Percentiles rank a stretch among this genome's conserved stretches.
Evolutionary conservation across 2,797 vertebrate species (phyloP).

Genomic region (Podarcis siculus): DNA sequence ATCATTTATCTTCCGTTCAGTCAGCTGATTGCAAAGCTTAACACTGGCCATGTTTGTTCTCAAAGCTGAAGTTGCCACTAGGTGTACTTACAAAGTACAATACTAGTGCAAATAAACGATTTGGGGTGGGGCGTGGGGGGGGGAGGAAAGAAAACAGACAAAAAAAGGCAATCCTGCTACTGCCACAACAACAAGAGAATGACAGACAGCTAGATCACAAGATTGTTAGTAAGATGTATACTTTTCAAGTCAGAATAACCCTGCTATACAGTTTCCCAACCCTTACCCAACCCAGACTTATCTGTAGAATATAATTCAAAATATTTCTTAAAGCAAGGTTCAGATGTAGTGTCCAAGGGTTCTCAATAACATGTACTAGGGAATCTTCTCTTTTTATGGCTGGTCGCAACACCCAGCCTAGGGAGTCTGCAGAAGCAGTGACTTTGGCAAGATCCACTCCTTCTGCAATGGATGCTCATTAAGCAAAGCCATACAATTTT

Average conservation of each 20-base stretch:
- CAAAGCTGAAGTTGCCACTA: slow-evolving; percentile 69
- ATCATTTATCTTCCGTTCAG: slow-evolving; percentile 43
- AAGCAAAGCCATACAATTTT: slow-evolving; percentile 60
- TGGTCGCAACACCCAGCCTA: slow-evolving; percentile 63
- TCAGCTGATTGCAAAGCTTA: slow-evolving; percentile 67
- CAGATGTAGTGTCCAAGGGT: slow-evolving; percentile 82
- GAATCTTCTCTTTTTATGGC: slow-evolving; percentile 60
- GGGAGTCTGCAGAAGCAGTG: slow-evolving; percentile 70
- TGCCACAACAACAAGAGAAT: slow-evolving; percentile 74
- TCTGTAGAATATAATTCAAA: slow-evolving; percentile 68
- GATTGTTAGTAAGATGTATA: slow-evolving; percentile 86
- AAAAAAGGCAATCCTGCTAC: slow-evolving; percentile 69
- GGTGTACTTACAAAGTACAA: slow-evolving; percentile 75
- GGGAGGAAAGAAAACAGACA: slow-evolving; percentile 50
- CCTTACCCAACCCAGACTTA: slow-evolving; percentile 71
- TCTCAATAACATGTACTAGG: slow-evolving; percentile 77
- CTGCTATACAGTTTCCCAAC: slow-evolving; percentile 71
- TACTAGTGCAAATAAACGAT: slow-evolving; percentile 67
- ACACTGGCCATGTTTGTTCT: slow-evolving; percentile 76
- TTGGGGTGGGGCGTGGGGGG: background rate
- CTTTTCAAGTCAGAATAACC: slow-evolving; percentile 70
- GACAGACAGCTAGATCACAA: slow-evolving; percentile 86
- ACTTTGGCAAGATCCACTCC: slow-evolving; percentile 71
- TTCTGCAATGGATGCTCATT: slow-evolving; percentile 58
- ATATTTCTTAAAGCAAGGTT: slow-evolving; percentile 70